A percentile compares a stretch with the other conserved stretches of the same genome.
phyloP scores from a whole-genome alignment of 2,888 invertebrate genomes.

The Schizaphis graminum region DNA sequence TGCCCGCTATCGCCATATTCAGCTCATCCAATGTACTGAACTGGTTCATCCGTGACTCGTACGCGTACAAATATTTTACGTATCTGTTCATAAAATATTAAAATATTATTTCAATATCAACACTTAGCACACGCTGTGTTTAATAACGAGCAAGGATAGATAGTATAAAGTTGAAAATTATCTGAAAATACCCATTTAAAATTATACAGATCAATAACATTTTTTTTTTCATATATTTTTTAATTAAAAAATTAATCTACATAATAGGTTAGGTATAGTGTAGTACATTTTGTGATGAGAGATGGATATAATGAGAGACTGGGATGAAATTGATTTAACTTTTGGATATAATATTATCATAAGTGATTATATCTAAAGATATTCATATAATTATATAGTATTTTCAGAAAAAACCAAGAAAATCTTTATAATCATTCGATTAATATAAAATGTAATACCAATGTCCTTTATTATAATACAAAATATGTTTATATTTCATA shows the following conservation, averaged over 20 bases:
- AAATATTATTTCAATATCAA: neutral
- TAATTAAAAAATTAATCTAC: neutral
- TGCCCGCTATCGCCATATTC: conserved; percentile 98
- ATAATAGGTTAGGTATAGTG: neutral
- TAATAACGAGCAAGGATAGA: neutral
- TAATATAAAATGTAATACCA: neutral
- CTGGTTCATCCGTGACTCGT: conserved; percentile 96
- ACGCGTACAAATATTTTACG: conserved; percentile 99
- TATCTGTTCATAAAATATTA: conserved; percentile 78
- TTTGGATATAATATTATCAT: neutral
- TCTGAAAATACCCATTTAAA: neutral
- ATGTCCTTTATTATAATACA: neutral
- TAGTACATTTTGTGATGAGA: neutral
- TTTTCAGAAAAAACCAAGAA: neutral
- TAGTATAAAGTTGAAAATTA: neutral
- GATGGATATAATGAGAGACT: neutral
- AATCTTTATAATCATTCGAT: neutral
- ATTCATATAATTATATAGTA: neutral
- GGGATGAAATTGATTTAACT: neutral
- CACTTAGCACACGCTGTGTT: neutral
- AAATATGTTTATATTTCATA: neutral
- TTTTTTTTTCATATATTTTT: neutral
- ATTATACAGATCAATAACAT: neutral
- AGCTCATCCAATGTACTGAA: conserved; percentile 92
- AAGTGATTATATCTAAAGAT: neutral